A percentile compares a stretch with the other conserved stretches of the same genome.
phyloP scores from a whole-genome alignment of 2,888 invertebrate species.

The Cephus rjabovi region DNA sequence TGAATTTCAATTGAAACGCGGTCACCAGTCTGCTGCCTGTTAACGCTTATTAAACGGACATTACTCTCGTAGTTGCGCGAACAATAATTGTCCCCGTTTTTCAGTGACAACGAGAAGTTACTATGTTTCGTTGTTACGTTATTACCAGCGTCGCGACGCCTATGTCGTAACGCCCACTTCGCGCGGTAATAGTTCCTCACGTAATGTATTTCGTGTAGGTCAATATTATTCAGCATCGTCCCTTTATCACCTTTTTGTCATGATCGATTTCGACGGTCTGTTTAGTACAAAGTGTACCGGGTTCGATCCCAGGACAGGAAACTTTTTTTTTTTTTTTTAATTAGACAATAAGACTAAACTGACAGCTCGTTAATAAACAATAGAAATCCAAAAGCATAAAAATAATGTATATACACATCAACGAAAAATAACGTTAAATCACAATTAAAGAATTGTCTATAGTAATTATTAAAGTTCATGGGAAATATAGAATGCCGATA shows the following conservation, averaged over 20 bases:
- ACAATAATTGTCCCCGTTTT: constrained; percentile 6
- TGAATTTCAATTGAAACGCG: constrained; percentile 18
- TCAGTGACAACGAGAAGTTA: not conserved
- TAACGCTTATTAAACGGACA: constrained; percentile 18
- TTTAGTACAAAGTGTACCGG: not conserved
- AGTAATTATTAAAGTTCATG: not conserved
- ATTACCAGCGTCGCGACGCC: not conserved
- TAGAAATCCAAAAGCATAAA: not conserved
- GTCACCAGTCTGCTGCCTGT: constrained; percentile 4
- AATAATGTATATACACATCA: not conserved
- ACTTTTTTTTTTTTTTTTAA: not conserved
- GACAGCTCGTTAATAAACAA: not conserved
- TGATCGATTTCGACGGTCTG: not conserved
- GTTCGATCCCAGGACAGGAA: not conserved
- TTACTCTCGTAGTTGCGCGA: constrained; percentile 9
- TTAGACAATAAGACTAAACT: not conserved
- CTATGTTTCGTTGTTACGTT: not conserved
- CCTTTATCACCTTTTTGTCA: not conserved
- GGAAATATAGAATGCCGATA: not conserved
- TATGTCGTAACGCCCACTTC: not conserved
- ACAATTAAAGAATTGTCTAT: not conserved
- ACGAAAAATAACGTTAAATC: not conserved
- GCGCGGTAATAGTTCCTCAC: not conserved
- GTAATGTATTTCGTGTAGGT: not conserved
- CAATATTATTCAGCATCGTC: not conserved